Evolutionary conservation across 2,888 invertebrate genomes (phyloP), one percentile per base, ranked within the genome.

Genomic region (Philereme vetulata): DNA sequence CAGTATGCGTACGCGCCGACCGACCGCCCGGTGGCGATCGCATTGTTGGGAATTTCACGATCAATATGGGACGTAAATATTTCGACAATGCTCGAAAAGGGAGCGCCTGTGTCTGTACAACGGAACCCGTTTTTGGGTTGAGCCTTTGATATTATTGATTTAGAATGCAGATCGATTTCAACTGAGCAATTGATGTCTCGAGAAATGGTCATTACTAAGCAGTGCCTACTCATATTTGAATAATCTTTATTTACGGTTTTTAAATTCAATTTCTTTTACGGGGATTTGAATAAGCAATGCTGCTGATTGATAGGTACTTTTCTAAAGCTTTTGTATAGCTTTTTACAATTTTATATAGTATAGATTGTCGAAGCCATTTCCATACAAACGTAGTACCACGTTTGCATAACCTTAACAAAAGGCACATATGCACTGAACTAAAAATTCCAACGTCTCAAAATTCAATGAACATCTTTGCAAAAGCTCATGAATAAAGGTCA

Each of bases 1-100:
- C 72, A 55, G 63, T 54, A 63, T 65, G 74, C 71, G 73, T 68
- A 79, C 78, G 82, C 80, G 74, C 77, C 70, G 68, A 38, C 8
- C 38, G 38, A 71, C 72, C 74, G 72, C 71, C 66, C 72, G 74
- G 70, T 66, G 71, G 65, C 77, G 82, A 78, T 78, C 81, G 76
- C 84, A 85, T 91, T 90, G 91, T 92, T 91, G 82, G 83, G 80
- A 84, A 90, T 88, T 89, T 89, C 85, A 86, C 84, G 81, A 89
- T 82, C 85, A 88, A 89, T 90, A 84, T 87, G 81, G 85, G 82
- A 83, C 86, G 85, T 91, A 88, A 90, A 92, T 88, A 90, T 90
- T 90, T 89, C 89, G 85, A 90, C 90, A 86, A 88, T 81, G 81
- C 83, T 82, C 79, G 81, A 85, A 85, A 86, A 88, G 85, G 86